A percentile compares a stretch with the other conserved stretches of the same genome.
These are phyloP conservation scores for Lasiommata megera DNA, from an alignment of 2,888 invertebrate species.

Conservation along the genomic window DNA sequence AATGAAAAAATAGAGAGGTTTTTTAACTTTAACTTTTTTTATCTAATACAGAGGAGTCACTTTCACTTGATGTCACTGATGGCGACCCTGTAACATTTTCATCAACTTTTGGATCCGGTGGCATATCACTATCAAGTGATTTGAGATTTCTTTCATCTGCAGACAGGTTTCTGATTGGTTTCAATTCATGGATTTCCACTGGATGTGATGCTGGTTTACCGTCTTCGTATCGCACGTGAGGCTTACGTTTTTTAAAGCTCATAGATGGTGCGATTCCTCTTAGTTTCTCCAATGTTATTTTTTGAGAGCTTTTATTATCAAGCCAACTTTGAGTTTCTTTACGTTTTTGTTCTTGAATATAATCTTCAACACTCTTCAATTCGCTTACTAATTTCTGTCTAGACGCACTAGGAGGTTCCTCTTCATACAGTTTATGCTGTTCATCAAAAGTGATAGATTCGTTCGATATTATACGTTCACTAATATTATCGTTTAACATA, in stretches of 20 bases:
- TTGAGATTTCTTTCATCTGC: conserved; percentile 26
- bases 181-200: conserved; percentile 24
- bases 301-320: neutral
- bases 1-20: too few species aligned
- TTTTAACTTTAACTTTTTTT: too few species aligned
- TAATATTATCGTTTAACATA: neutral
- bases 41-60: neutral
- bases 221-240: conserved; percentile 19
- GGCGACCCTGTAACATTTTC: neutral
- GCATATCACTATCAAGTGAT: conserved; percentile 29
- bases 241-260: conserved; percentile 9
- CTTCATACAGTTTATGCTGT: neutral
- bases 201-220: neutral
- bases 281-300: neutral
- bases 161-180: conserved; percentile 24
- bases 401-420: neutral
- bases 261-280: conserved; percentile 2
- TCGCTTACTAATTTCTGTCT: conserved; percentile 9
- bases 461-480: neutral
- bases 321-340: neutral
- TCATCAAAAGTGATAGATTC: neutral
- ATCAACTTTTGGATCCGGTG: neutral
- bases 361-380: conserved; percentile 34
- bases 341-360: conserved; percentile 28
- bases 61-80: neutral